Evolutionary conservation across 92 coral and sea anemone species (phyloP).

Genomic region (Epizoanthus stellaris): DNA sequence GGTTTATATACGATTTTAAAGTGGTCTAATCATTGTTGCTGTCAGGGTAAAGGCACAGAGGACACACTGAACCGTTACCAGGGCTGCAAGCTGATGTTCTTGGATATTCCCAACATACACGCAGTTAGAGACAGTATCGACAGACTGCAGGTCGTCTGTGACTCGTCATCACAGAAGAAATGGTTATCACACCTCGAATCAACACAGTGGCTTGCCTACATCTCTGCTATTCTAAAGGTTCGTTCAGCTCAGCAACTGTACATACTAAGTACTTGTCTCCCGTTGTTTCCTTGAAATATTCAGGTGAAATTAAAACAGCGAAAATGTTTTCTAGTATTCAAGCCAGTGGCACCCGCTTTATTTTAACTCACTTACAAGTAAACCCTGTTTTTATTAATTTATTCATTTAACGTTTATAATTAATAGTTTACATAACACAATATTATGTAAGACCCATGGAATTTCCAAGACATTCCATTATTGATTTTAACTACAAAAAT

Average conservation of each 20-base stretch:
- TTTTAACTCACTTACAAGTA: background rate
- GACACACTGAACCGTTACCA: constrained; percentile 92
- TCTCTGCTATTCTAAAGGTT: constrained; percentile 92
- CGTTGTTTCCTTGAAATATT: no score
- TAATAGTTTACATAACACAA: no score
- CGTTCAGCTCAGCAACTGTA: background rate
- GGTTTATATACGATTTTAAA: no score
- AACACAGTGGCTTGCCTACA: constrained; percentile 96
- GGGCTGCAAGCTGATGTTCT: constrained; percentile 91
- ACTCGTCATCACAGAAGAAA: constrained; percentile 94
- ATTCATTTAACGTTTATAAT: no score
- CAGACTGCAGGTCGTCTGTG: constrained; percentile 92
- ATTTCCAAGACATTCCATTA: no score
- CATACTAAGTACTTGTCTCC: background rate
- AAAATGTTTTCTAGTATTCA: no score
- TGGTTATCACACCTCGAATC: constrained; percentile 98
- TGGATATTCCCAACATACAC: constrained; percentile 95
- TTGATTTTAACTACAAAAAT: no score
- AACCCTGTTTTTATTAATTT: no score
- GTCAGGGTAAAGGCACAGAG: constrained; percentile 97
- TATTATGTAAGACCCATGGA: no score
- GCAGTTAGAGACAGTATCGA: constrained; percentile 97
- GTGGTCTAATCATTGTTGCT: background rate
- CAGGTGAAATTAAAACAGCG: no score
- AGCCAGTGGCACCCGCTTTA: background rate